Percentiles rank a stretch among this genome's conserved stretches.
Conservation (phyloP, 92 coral and sea anemone genomes). For the Umimayanthus kanabou region DNA sequence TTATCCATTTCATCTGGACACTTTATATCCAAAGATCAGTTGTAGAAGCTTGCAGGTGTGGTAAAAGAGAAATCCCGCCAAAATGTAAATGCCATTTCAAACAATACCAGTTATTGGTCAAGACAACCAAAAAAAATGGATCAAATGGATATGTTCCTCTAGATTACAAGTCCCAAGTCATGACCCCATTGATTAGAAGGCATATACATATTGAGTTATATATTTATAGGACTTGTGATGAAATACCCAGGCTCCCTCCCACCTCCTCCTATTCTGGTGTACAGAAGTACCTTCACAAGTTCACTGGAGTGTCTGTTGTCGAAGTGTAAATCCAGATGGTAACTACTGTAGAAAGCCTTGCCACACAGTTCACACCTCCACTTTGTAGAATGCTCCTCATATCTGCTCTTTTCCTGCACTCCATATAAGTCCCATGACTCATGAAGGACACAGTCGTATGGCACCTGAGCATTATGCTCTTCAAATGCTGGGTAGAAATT, state of each 20-base stretch:
- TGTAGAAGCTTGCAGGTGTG: too few species aligned
- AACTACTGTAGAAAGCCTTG: constrained; percentile 77
- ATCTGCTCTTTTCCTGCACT: constrained; percentile 40
- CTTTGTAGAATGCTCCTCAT: constrained; percentile 75
- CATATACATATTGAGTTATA: too few species aligned
- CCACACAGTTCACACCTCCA: constrained; percentile 94
- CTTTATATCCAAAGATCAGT: too few species aligned
- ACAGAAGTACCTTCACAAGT: constrained; percentile 61
- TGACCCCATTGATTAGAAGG: too few species aligned
- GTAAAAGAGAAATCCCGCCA: too few species aligned
- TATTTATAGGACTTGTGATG: neutral
- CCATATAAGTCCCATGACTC: constrained; percentile 70
- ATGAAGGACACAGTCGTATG: constrained; percentile 66
- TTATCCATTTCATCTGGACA: too few species aligned
- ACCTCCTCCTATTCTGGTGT: neutral
- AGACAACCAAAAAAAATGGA: too few species aligned
- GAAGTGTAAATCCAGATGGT: constrained; percentile 81
- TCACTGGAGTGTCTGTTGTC: constrained; percentile 78
- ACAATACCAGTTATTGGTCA: too few species aligned
- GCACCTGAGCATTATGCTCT: constrained; percentile 43
- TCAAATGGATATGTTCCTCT: too few species aligned
- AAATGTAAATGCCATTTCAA: too few species aligned
- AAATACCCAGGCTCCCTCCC: neutral
- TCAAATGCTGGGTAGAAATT: constrained; percentile 73
- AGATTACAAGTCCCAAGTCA: too few species aligned